phyloP scores from a whole-genome alignment of 92 coral and sea anemone genomes.

The Actinernus sp. region DNA sequence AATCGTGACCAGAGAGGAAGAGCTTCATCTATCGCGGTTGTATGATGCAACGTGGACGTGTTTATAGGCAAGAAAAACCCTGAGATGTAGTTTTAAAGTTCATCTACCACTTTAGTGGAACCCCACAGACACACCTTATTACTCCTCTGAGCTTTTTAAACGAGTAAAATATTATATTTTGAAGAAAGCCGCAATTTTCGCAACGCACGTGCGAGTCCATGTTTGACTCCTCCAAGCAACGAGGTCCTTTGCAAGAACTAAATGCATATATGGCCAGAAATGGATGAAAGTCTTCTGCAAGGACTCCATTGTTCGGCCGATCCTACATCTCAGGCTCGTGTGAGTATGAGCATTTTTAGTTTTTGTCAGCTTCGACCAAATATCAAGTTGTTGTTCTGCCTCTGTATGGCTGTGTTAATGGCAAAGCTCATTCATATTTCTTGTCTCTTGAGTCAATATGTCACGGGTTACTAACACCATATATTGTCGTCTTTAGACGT shows the following conservation, averaged over 20 bases:
- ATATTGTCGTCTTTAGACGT: constrained; percentile 75
- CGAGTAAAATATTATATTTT: neutral
- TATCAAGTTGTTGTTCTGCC: too few relatives aligned
- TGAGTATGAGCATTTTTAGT: neutral
- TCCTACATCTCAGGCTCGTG: constrained; percentile 85
- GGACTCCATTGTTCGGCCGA: constrained; percentile 85
- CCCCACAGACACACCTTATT: neutral
- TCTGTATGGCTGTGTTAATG: too few relatives aligned
- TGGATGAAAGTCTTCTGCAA: constrained; percentile 90
- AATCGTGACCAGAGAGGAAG: neutral
- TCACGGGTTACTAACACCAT: neutral
- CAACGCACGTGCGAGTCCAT: neutral
- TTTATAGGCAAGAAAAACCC: constrained; percentile 32
- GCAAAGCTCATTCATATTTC: constrained; percentile 1
- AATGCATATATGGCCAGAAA: constrained; percentile 28
- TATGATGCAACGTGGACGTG: constrained; percentile 57
- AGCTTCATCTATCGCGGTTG: neutral
- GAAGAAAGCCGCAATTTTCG: neutral
- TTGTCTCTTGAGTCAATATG: too few relatives aligned
- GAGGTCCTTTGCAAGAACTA: neutral
- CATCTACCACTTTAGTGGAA: neutral
- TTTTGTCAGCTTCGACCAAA: neutral
- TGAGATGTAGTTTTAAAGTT: constrained; percentile 14
- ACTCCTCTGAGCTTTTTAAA: neutral
- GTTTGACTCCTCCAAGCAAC: neutral